phyloP scores from a whole-genome alignment of 2,113 vertebrate genomes.

The Zapornia atra region DNA sequence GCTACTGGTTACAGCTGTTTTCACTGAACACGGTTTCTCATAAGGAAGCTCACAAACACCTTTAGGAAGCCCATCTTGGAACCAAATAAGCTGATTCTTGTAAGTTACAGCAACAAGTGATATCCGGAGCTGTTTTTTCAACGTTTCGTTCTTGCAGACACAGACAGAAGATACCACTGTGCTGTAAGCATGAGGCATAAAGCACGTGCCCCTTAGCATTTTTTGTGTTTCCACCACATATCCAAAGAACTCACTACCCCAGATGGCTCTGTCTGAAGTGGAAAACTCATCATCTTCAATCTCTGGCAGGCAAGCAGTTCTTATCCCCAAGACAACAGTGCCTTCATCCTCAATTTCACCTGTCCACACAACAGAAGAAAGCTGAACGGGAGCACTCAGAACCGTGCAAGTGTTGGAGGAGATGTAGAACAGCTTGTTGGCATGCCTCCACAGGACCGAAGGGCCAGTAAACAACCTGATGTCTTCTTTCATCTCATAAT shows the following conservation, averaged over 20 bases:
- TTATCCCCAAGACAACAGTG: slow-evolving; percentile 78
- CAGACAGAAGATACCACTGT: slow-evolving; percentile 76
- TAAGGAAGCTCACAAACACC: slow-evolving; percentile 86
- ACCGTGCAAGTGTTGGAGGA: slow-evolving; percentile 72
- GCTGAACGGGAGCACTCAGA: slow-evolving; percentile 71
- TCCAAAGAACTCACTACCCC: slow-evolving; percentile 68
- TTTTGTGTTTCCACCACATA: slow-evolving; percentile 77
- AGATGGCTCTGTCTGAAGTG: slow-evolving; percentile 57
- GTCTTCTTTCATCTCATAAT: slow-evolving; percentile 76
- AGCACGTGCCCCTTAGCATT: slow-evolving; percentile 55
- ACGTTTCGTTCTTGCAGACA: slow-evolving; percentile 67
- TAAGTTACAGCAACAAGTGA: slow-evolving; percentile 79
- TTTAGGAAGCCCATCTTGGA: slow-evolving; percentile 83
- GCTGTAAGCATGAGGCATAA: slow-evolving; percentile 87
- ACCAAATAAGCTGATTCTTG: slow-evolving; percentile 85
- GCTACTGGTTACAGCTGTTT: slow-evolving; percentile 72
- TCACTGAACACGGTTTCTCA: slow-evolving; percentile 77
- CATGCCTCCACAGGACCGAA: slow-evolving; percentile 83
- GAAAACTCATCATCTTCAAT: not conserved
- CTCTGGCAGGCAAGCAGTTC: slow-evolving; percentile 17
- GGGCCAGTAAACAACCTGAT: slow-evolving; percentile 84
- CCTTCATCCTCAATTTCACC: slow-evolving; percentile 78
- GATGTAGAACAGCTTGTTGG: slow-evolving; percentile 73
- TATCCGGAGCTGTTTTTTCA: slow-evolving; percentile 62
- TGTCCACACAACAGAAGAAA: slow-evolving; percentile 78